Evolutionary conservation across 1,140 invertebrate species (phyloP).

Genomic region (Lasioglossum baleicum): DNA sequence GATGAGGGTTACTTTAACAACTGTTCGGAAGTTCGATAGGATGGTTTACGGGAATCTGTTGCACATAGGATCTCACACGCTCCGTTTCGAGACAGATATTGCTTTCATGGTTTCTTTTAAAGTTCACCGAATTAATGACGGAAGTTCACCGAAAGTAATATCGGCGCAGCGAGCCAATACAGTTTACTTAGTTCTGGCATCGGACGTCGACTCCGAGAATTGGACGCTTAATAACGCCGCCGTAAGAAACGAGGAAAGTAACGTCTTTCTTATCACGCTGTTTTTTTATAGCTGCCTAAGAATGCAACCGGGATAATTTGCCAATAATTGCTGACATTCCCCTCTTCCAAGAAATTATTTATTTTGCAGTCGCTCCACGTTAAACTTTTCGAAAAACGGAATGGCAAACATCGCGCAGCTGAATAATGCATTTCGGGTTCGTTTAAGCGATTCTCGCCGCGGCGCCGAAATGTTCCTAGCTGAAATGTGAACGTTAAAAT

Average conservation of each 20-base stretch:
- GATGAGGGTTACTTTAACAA: neutral
- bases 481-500: neutral
- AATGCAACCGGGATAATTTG: neutral
- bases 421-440: no score
- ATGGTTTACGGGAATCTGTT: slow-evolving; percentile 11
- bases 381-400: no score
- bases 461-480: no score
- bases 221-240: slow-evolving; percentile 30
- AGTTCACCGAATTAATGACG: slow-evolving; percentile 58
- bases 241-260: slow-evolving; percentile 37
- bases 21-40: no score
- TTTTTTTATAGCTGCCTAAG: slow-evolving; percentile 35
- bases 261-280: slow-evolving; percentile 2
- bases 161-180: slow-evolving; percentile 30
- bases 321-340: neutral
- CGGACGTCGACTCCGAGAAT: slow-evolving; percentile 38
- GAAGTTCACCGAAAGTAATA: slow-evolving; percentile 61
- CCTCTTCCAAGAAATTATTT: no score
- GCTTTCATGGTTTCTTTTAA: slow-evolving; percentile 18
- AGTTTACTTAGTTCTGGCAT: slow-evolving; percentile 56
- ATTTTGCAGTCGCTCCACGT: no score
- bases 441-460: no score
- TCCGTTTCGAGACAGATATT: no score
- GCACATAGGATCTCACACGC: neutral
- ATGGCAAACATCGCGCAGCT: no score